Evolutionary conservation across 92 coral and sea anemone species (phyloP).

Genomic region (Porites divaricata): DNA sequence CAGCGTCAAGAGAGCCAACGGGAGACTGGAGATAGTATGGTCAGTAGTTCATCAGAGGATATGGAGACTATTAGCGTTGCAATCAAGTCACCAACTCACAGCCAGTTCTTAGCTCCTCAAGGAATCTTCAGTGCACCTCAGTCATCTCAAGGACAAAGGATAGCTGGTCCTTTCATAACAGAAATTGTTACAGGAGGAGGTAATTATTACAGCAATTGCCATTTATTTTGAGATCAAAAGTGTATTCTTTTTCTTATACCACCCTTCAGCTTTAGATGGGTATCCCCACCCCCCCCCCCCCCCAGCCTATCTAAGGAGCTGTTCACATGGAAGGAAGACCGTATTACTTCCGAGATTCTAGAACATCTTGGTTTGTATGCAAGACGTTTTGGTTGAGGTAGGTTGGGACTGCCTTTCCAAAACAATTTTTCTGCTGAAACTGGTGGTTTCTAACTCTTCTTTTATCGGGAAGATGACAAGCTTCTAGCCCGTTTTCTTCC

Average conservation of each 20-base stretch:
- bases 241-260: neutral
- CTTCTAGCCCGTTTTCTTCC: too few relatives aligned
- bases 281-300: neutral
- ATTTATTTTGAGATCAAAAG: neutral
- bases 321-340: too few relatives aligned
- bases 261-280: neutral
- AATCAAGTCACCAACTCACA: conserved; percentile 7
- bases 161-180: conserved; percentile 50
- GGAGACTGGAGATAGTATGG: neutral
- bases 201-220: neutral
- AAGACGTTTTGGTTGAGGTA: too few relatives aligned
- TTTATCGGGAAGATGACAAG: too few relatives aligned
- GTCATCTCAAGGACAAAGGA: neutral
- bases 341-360: too few relatives aligned
- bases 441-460: too few relatives aligned
- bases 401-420: too few relatives aligned
- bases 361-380: too few relatives aligned
- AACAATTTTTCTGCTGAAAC: too few relatives aligned
- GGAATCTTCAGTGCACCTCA: conserved; percentile 54
- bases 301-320: neutral
- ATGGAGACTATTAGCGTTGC: conserved; percentile 29
- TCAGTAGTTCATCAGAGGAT: conserved; percentile 9
- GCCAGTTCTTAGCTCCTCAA: conserved; percentile 25
- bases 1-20: neutral
- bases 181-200: conserved; percentile 50